Conservation (phyloP, 2,888 invertebrate species). For the Drosophila sordidula region DNA sequence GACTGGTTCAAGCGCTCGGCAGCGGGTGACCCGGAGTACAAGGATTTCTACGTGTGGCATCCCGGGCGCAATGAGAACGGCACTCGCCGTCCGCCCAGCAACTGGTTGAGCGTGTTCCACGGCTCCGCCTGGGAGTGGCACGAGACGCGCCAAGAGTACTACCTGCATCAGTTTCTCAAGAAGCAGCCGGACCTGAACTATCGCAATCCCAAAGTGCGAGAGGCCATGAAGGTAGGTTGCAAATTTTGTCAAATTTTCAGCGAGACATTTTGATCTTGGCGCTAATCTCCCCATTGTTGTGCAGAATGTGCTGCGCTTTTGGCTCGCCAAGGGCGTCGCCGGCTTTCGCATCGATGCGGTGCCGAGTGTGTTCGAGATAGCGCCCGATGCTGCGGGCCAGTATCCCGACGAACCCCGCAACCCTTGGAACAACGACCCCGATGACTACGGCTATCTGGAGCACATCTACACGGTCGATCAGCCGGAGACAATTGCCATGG, state of each 20-base stretch:
- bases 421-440: constrained; percentile 85
- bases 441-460: constrained; percentile 86
- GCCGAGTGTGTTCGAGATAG: constrained; percentile 83
- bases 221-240: constrained; percentile 82
- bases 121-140: constrained; percentile 90
- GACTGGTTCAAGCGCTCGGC: constrained; percentile 93
- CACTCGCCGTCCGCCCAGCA: constrained; percentile 88
- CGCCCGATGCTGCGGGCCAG: constrained; percentile 67
- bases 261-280: background rate
- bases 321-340: constrained; percentile 92
- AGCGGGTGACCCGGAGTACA: constrained; percentile 87
- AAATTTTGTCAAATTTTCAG: no score
- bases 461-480: constrained; percentile 88
- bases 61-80: constrained; percentile 85
- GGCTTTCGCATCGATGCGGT: constrained; percentile 91
- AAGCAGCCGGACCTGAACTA: constrained; percentile 90
- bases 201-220: constrained; percentile 85
- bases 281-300: no score
- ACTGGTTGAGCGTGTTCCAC: constrained; percentile 87
- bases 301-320: constrained; percentile 88
- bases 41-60: constrained; percentile 92
- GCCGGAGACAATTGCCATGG: constrained; percentile 87
- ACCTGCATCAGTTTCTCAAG: constrained; percentile 88
- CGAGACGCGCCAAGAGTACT: constrained; percentile 87
- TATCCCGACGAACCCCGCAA: constrained; percentile 86